Base-by-base conservation (phyloP, 2,888 invertebrate species). In the Galeopsomyia nigrocyanea region DNA sequence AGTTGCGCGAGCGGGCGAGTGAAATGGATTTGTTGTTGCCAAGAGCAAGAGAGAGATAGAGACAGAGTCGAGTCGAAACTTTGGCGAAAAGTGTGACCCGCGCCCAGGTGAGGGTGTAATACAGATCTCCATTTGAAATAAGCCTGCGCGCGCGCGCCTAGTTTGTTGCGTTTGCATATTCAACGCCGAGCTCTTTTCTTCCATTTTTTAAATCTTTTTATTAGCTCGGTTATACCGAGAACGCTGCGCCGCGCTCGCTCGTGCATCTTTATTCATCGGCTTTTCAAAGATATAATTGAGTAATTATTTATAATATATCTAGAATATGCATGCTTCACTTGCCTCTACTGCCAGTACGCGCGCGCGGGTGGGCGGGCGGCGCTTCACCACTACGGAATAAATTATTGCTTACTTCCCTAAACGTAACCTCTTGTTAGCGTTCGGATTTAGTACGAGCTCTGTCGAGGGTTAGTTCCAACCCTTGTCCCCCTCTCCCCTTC, bases 241-340 rank as follows among this genome's bases (percentile, higher is more conserved):
- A 26, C 26, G 26, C 26, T 26, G 39, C 39, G 39, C 39, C 7
- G 31, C 13, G 39, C 39, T 39, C 39, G 81, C 79, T 79, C 81
- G 77, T 80, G 81, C 86, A 86, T 86, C 86, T 86, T 86, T 86
- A 86, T 86, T 86, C 86, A 86, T 86, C 83, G 83, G 82, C 85
- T 85, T 86, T 85, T 85, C 84, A 84, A 86, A 86, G 86, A 86
- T 86, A 86, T 86, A 86, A 86, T 86, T 86, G 86, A 86, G 86
- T 86, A 86, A 86, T 86, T 86, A 86, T 86, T 86, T 86, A 86
- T 86, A 86, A 86, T 86, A 86, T 86, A 86, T 86, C 86, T 86
- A 85, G 86, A 86, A 86, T 86, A 86, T 86, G 86, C 86, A 86
- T 86, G 86, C 84, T 85, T 86, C 85, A 84, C 85, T 85, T 26